phyloP scores from a whole-genome alignment of 2,797 vertebrate species.

The Peromyscus melanophrys region DNA sequence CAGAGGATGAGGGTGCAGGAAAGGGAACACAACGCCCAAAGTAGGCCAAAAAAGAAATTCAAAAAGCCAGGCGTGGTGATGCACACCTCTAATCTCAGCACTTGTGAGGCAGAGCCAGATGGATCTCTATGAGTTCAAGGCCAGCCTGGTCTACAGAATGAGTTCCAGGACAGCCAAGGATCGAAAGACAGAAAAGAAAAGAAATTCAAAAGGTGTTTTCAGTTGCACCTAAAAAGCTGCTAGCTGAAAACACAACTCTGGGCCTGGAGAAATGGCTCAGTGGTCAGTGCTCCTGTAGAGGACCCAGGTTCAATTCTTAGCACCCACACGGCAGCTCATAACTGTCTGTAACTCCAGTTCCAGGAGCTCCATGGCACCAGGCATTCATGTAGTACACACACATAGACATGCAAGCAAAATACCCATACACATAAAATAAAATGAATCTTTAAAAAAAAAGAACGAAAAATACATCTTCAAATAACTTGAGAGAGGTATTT shows the following conservation, averaged over 20 bases:
- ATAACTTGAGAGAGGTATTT: neutral
- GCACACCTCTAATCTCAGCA: neutral
- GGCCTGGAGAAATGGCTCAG: too few species aligned
- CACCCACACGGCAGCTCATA: neutral
- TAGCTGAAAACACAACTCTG: slow-evolving; percentile 35
- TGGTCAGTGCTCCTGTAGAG: neutral
- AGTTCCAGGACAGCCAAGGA: neutral
- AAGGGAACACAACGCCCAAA: neutral
- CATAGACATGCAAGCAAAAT: neutral
- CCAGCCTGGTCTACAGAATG: neutral
- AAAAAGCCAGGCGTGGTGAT: neutral
- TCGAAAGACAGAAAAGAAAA: neutral
- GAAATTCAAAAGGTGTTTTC: neutral
- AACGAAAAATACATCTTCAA: neutral
- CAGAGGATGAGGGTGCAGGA: slow-evolving; percentile 47
- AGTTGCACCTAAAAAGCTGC: slow-evolving; percentile 29
- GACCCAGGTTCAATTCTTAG: neutral
- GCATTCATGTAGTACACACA: neutral
- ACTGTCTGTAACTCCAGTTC: neutral
- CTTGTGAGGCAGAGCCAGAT: neutral
- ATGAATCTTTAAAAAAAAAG: neutral
- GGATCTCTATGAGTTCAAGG: neutral
- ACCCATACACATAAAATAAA: neutral
- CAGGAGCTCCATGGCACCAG: neutral
- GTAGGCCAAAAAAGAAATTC: slow-evolving; percentile 56